Evolutionary conservation across 2,113 vertebrate species (phyloP), one percentile per base, ranked within the genome.

Genomic region (Pelmatolapia mariae): DNA sequence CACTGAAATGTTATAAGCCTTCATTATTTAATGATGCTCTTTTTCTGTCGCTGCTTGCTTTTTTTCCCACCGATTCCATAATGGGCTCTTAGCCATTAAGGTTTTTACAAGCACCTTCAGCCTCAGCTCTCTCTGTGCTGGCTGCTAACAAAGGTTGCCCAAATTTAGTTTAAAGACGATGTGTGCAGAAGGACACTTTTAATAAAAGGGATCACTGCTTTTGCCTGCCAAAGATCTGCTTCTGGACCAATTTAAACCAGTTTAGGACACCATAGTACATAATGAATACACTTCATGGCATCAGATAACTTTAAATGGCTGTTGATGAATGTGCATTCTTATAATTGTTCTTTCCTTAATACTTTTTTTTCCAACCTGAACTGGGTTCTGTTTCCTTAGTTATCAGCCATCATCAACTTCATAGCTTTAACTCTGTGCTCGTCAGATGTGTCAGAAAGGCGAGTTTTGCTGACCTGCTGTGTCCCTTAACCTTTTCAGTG

Each of bases 321-420:
- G 26, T 6, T 9, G 73, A 78, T 78, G 26, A 52, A 50, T 29
- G 10, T 78, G 71, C 43, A 31, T 50, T 29, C 24, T 50, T 50
- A 3, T 0, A 29, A n/a, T 78, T 78, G 16, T 18, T 52, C 6
- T 19, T 52, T 52, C 26, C 10, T 52, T 26, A 43, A 24, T 68
- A 22, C 7, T 22, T 50, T 76, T 5, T 10, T 3, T 0, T 0
- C 22, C 45, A 52, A 52, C 45, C 18, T 52, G 47, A 78, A n/a
- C 47, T 63, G 8, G 47, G 29, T 76, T 9, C 29, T 56, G 24
- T 80, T 61, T 45, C 29, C 22, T 81, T 11, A 4, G 16, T n/a
- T 29, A 50, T 83, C 15, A 15, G 31, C 40, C 47, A 50, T 54
- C 57, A 4, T 9, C 26, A 78, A 8, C 26, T 33, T 78, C 45